Evolutionary conservation across 2,113 vertebrate species (phyloP).

Genomic region (Lepus americanus): DNA sequence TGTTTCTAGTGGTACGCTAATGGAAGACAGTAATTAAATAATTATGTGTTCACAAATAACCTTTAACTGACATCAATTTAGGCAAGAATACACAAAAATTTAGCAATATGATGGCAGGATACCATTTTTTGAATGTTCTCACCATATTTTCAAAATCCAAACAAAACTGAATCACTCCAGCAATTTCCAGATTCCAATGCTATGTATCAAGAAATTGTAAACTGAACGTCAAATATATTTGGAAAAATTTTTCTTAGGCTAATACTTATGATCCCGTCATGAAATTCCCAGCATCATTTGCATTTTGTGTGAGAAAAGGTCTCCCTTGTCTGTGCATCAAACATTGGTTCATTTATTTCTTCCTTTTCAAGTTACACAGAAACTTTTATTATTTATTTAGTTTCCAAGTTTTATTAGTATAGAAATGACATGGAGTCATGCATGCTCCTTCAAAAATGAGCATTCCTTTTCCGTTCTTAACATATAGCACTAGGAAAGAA

Average conservation of each 20-base stretch:
- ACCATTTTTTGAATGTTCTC: background rate
- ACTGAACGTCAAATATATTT: background rate
- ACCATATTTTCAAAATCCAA: background rate
- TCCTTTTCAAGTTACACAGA: background rate
- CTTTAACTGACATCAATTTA: slow-evolving; percentile 66
- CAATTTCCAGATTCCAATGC: background rate
- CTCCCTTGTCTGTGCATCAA: background rate
- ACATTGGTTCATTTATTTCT: background rate
- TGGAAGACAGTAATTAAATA: slow-evolving; percentile 66
- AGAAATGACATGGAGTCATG: background rate
- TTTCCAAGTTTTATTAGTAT: background rate
- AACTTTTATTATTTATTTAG: background rate
- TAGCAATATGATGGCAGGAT: background rate
- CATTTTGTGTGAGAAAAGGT: background rate
- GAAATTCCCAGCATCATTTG: background rate
- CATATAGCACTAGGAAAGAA: background rate
- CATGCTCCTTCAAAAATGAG: background rate
- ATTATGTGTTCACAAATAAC: slow-evolving; percentile 65
- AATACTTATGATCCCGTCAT: background rate
- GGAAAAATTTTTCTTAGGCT: background rate
- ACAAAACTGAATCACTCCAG: background rate
- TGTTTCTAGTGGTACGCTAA: slow-evolving; percentile 49
- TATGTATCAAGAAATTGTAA: slow-evolving; percentile 4
- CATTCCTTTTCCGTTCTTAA: slow-evolving; percentile 61
- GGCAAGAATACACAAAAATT: background rate